phyloP scores from a whole-genome alignment of 92 coral and sea anemone species.

The Chrysogorgia sp. region DNA sequence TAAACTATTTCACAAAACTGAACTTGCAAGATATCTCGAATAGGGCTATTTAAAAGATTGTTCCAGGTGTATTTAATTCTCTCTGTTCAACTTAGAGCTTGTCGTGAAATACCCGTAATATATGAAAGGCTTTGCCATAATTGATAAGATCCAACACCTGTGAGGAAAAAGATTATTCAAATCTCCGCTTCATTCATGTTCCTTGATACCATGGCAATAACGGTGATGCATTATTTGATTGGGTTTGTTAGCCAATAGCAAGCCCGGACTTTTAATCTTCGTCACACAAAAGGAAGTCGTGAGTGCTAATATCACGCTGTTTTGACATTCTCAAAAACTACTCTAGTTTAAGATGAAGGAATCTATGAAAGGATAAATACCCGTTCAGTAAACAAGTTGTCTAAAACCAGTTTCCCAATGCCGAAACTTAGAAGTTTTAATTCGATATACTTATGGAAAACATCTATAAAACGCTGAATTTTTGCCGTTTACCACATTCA shows the following conservation, averaged over 20 bases:
- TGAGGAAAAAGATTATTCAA: neutral
- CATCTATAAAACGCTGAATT: too few species aligned
- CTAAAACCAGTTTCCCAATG: too few species aligned
- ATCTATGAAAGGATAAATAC: too few species aligned
- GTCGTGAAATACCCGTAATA: neutral
- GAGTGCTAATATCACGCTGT: neutral
- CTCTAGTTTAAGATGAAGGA: too few species aligned
- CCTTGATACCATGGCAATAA: conserved; percentile 37
- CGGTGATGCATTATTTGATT: conserved; percentile 38
- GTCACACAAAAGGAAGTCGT: conserved; percentile 11
- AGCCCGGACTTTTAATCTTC: conserved; percentile 7
- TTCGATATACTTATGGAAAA: too few species aligned
- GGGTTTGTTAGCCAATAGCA: conserved; percentile 11
- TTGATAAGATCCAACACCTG: neutral
- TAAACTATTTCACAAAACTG: too few species aligned
- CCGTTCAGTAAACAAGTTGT: too few species aligned
- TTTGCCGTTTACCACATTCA: too few species aligned
- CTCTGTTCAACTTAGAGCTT: neutral
- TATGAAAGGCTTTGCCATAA: neutral
- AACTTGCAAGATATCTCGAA: too few species aligned
- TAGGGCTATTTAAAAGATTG: neutral
- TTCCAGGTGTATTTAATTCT: neutral
- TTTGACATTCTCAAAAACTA: too few species aligned
- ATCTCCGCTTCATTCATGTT: conserved; percentile 10
- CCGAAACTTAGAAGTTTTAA: too few species aligned